Percentiles rank a stretch among this genome's conserved stretches.
phyloP scores from a whole-genome alignment of 1,140 invertebrate species.

The Drosophila pandora region DNA sequence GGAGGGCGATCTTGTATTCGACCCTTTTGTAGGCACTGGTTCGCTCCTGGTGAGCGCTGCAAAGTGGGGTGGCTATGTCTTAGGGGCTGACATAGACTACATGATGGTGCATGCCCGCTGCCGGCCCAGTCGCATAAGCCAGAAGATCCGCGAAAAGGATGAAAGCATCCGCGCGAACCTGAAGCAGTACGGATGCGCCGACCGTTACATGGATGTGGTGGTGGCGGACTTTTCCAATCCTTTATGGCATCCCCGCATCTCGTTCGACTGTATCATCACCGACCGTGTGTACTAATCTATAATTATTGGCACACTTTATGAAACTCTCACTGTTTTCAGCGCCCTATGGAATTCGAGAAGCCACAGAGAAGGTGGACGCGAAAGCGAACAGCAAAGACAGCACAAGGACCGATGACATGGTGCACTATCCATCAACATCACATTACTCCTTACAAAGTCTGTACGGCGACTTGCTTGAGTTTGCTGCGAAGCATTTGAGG shows the following conservation, averaged over 20 bases:
- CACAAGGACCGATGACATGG: constrained; percentile 53
- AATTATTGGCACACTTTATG: too few species aligned
- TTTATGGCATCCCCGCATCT: constrained; percentile 89
- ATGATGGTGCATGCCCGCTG: constrained; percentile 95
- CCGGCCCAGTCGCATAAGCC: constrained; percentile 90
- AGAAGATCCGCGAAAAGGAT: constrained; percentile 91
- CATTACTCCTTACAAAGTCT: constrained; percentile 92
- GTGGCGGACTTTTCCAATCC: constrained; percentile 95
- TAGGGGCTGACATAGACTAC: constrained; percentile 97
- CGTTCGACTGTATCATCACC: constrained; percentile 95
- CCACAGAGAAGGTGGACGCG: constrained; percentile 93
- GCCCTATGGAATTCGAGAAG: constrained; percentile 97
- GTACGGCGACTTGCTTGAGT: constrained; percentile 92
- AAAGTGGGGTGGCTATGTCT: constrained; percentile 94
- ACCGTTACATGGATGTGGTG: constrained; percentile 93
- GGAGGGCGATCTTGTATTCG: constrained; percentile 91
- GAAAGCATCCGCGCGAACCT: constrained; percentile 95
- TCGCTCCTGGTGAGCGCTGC: constrained; percentile 96
- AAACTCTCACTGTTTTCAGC: constrained; percentile 86
- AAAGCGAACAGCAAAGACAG: constrained; percentile 85
- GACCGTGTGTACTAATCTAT: constrained; percentile 91
- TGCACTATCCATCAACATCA: constrained; percentile 90
- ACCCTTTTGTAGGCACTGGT: constrained; percentile 98
- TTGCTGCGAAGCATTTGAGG: constrained; percentile 91
- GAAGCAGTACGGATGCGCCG: constrained; percentile 91